Conservation (phyloP, 2,113 vertebrate species). For the Crypturellus undulatus region DNA sequence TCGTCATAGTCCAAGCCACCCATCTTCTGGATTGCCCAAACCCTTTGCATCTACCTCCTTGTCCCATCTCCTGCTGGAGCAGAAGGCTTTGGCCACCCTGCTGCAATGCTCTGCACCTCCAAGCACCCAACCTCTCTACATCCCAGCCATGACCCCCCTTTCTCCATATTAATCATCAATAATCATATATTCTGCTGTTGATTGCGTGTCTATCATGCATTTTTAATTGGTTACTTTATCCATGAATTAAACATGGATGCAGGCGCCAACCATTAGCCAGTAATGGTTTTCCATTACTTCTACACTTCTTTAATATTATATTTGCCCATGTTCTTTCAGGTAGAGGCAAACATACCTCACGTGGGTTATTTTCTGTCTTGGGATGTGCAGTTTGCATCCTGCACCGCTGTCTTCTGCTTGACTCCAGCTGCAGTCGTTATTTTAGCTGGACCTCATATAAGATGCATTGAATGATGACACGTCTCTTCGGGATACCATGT, state of each 20-base stretch:
- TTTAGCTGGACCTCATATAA: not conserved
- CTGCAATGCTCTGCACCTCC: not conserved
- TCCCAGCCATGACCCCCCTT: not conserved
- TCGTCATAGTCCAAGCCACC: not conserved
- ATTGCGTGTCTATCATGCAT: constrained; percentile 12
- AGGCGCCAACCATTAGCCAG: not conserved
- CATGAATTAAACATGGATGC: constrained; percentile 43
- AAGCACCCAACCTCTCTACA: not conserved
- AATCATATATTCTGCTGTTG: not conserved
- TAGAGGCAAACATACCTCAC: not conserved
- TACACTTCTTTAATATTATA: rapidly evolving
- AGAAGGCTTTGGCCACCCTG: not conserved
- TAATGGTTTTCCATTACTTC: not conserved
- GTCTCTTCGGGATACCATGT: not conserved
- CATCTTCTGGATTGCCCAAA: not conserved
- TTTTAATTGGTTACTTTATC: constrained; percentile 50
- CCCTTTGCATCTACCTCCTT: not conserved
- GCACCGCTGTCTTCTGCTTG: not conserved
- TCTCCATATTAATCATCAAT: not conserved
- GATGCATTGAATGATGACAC: not conserved
- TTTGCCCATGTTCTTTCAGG: not conserved
- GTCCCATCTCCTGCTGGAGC: not conserved
- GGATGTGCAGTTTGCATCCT: not conserved
- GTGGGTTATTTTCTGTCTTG: not conserved
- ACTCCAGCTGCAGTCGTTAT: not conserved